Conservation (phyloP, 2,888 invertebrate genomes). For the Strigamia crassipes region DNA sequence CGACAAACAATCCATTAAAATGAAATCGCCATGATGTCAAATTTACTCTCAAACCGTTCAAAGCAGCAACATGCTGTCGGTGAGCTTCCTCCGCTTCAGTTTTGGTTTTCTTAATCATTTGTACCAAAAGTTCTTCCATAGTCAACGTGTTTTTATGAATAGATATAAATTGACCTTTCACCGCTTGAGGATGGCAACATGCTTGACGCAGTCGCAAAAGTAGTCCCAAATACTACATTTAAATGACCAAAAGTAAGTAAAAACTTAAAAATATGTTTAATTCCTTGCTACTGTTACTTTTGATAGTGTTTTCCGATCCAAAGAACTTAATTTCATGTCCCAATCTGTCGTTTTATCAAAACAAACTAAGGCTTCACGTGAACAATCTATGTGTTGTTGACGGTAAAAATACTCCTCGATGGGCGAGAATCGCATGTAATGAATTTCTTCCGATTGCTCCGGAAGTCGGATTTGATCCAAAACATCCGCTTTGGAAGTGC, state of each 20-base stretch:
- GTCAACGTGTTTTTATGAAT: conserved; percentile 63
- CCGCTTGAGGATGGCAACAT: conserved; percentile 72
- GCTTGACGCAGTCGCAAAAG: conserved; percentile 71
- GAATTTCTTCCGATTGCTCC: conserved; percentile 65
- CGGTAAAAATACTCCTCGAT: conserved; percentile 75
- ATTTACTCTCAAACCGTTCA: conserved; percentile 65
- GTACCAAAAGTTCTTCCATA: conserved; percentile 70
- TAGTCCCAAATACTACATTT: conserved; percentile 66
- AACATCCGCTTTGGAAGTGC: conserved; percentile 71
- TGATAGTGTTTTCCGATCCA: conserved; percentile 61
- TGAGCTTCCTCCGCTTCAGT: conserved; percentile 69
- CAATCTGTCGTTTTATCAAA: conserved; percentile 59
- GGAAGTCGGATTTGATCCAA: conserved; percentile 68
- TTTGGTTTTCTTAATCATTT: conserved; percentile 67
- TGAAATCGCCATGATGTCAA: background rate
- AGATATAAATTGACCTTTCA: conserved; percentile 64
- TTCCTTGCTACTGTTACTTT: conserved; percentile 46
- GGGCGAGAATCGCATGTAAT: conserved; percentile 70
- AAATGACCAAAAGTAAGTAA: too few relatives aligned
- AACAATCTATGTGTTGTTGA: conserved; percentile 65
- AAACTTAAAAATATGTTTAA: background rate
- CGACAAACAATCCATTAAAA: background rate
- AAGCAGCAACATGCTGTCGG: conserved; percentile 67
- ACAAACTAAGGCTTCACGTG: conserved; percentile 61
- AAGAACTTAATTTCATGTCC: conserved; percentile 55